Base-by-base conservation (phyloP, 1,140 invertebrate genomes). In the Monochamus saltuarius region DNA sequence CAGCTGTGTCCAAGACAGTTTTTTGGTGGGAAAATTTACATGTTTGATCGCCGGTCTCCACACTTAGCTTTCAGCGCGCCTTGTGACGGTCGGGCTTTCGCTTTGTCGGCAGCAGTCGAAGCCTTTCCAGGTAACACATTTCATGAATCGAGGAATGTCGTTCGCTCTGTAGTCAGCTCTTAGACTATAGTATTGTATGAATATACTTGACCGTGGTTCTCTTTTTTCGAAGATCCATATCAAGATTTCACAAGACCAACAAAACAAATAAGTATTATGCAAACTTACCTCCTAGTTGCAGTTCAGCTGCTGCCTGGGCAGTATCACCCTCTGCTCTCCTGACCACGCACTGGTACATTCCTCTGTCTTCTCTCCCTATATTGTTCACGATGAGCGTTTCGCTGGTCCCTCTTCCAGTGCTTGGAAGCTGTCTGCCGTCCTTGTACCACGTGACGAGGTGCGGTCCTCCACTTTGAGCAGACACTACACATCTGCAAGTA, bases 271-370 rank as follows among this genome's bases (percentile, higher is more conserved):
- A 2, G 11, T 40, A 40, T 7, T 45, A 53, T n/a, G 13, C 7
- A 34, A 14, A 76, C 79, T 79, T 77, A 93, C 91, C 90, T 73
- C 90, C 91, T 36, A 94, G 77, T 69, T 88, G 83, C 19, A 94
- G 80, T 77, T 92, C 89, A 0, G 88, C 87, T 0, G 89, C 83
- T 10, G 88, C 90, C 74, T 94, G 91, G 13, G 88, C 88, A 1
- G 87, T 89, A 66, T 92, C 89, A 7, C 87, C 84, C 64, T 90
- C 88, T 16, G 87, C 83, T 55, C 87, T 76, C 53, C 84, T 81
- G 0, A 90, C 89, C 61, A 94, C 83, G 73, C 90, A 92, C 70
- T 92, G 89, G 76, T 93, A 94, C 88, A 94, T 93, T 59, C 91
- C 91, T 63, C 88, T 80, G 75, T 90, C 89, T 66, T 90, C 87